Evolutionary conservation across 2,113 vertebrate genomes (phyloP).

Genomic region (Polyodon spathula): DNA sequence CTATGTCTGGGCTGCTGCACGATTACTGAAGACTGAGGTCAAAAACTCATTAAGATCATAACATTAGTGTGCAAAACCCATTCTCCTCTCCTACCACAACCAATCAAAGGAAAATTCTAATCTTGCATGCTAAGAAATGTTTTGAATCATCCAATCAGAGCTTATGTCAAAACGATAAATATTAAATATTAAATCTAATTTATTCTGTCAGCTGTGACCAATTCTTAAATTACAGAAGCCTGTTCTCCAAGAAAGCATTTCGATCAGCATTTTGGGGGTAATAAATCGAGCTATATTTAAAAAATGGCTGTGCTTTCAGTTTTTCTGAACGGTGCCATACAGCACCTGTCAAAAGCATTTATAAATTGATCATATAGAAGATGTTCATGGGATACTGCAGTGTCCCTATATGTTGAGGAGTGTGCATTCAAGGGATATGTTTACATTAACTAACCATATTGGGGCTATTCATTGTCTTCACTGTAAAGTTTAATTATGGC

Average conservation of each 20-base stretch:
- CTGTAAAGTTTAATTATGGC: too few relatives aligned
- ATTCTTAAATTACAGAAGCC: slow-evolving; percentile 15
- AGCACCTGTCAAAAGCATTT: too few relatives aligned
- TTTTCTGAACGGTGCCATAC: too few relatives aligned
- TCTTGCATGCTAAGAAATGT: slow-evolving; percentile 25
- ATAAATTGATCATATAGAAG: too few relatives aligned
- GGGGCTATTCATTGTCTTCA: too few relatives aligned
- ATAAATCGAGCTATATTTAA: neutral
- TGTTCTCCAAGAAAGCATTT: slow-evolving; percentile 1
- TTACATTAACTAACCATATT: too few relatives aligned
- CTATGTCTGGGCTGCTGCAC: slow-evolving; percentile 44
- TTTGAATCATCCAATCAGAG: slow-evolving; percentile 29
- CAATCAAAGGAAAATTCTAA: slow-evolving; percentile 25
- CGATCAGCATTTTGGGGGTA: neutral
- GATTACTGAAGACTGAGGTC: slow-evolving; percentile 59
- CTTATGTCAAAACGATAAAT: slow-evolving; percentile 26
- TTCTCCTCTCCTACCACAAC: slow-evolving; percentile 18
- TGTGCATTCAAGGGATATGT: too few relatives aligned
- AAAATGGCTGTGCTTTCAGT: neutral
- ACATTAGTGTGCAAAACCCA: slow-evolving; percentile 30
- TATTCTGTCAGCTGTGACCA: slow-evolving; percentile 28
- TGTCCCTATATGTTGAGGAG: too few relatives aligned
- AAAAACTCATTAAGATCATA: slow-evolving; percentile 56
- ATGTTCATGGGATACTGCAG: too few relatives aligned
- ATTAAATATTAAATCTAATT: slow-evolving; percentile 28